Evolutionary conservation across 2,113 vertebrate species (phyloP).

Genomic region (Arenaria interpres): DNA sequence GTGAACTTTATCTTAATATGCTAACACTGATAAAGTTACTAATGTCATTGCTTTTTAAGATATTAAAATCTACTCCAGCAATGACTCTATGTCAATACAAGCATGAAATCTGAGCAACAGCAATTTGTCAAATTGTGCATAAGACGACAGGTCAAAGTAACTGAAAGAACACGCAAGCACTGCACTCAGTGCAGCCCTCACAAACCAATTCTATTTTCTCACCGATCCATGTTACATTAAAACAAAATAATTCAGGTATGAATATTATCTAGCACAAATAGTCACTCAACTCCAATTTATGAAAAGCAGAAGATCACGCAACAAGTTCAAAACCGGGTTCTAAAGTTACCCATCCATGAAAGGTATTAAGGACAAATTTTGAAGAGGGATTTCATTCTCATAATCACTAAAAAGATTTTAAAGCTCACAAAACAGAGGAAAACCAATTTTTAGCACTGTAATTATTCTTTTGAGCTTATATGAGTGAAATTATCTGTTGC

Average conservation of each 20-base stretch:
- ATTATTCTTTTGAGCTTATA: background rate
- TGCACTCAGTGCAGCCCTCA: background rate
- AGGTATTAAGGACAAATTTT: background rate
- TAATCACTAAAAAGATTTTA: background rate
- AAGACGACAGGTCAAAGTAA: background rate
- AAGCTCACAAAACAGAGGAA: background rate
- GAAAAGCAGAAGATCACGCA: background rate
- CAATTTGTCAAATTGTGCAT: background rate
- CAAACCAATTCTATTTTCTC: conserved; percentile 5
- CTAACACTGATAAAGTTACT: background rate
- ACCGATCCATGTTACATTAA: background rate
- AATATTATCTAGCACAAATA: background rate
- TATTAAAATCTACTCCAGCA: background rate
- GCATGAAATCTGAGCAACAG: background rate
- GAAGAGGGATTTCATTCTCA: background rate
- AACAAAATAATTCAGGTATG: background rate
- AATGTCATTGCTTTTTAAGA: background rate
- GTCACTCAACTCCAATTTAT: background rate
- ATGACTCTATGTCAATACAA: background rate
- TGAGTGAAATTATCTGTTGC: background rate
- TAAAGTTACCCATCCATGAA: background rate
- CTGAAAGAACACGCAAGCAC: background rate
- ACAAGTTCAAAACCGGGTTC: background rate
- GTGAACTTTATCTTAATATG: background rate
- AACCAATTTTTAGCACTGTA: background rate